Evolutionary conservation across 2,888 invertebrate genomes (phyloP).

Genomic region (Sisyra terminalis): DNA sequence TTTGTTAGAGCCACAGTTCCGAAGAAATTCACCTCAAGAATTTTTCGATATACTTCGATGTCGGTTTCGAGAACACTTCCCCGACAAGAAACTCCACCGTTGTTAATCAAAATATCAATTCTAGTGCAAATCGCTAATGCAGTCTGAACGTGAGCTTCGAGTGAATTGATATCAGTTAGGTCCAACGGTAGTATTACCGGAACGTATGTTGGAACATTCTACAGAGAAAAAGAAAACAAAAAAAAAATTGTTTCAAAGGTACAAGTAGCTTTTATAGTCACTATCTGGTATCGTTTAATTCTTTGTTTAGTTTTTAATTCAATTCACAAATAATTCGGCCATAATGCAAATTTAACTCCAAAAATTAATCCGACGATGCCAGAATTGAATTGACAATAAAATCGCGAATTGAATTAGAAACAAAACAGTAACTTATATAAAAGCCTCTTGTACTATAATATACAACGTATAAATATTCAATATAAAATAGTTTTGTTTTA

Average conservation of each 20-base stretch:
- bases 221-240: conserved; percentile 14
- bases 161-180: conserved; percentile 46
- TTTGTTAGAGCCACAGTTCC: conserved; percentile 82
- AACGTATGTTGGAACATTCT: conserved; percentile 44
- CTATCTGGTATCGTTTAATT: too few species aligned
- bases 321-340: too few species aligned
- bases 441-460: too few species aligned
- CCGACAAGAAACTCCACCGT: conserved; percentile 75
- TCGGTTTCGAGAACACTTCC: conserved; percentile 59
- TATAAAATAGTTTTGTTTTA: too few species aligned
- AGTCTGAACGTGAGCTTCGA: conserved; percentile 44
- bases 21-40: conserved; percentile 92
- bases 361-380: too few species aligned
- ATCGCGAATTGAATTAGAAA: too few species aligned
- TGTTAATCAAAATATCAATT: conserved; percentile 83
- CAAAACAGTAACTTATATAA: too few species aligned
- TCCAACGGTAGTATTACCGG: conserved; percentile 63
- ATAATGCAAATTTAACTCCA: conserved; percentile 2
- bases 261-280: too few species aligned
- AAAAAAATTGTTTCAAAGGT: too few species aligned
- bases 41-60: conserved; percentile 64
- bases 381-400: too few species aligned
- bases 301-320: too few species aligned
- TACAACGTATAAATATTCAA: too few species aligned
- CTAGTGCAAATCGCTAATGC: conserved; percentile 51